Evolutionary conservation across 2,797 vertebrate genomes (phyloP), one percentile per base, ranked within the genome.

Genomic region (Danio tinwini): DNA sequence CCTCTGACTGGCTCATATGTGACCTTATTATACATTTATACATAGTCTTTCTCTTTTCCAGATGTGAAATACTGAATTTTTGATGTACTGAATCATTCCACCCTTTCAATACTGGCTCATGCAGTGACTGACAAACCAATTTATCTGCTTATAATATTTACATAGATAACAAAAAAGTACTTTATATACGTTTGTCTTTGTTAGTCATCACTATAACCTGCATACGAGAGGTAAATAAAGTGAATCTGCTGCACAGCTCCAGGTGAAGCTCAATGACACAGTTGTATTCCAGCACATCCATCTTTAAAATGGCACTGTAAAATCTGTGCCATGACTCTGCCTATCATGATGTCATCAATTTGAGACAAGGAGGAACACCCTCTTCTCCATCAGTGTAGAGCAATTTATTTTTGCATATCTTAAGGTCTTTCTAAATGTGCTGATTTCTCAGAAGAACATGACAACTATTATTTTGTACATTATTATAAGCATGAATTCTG

Each of bases 1-100:
- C 67, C 39, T 82, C 50, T 47, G 77, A 84, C 82, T 83, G 58
- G 39, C 59, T 76, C 37, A 59, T 53, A 74, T 52, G 49, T 69
- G 53, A 83, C 83, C 76, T 81, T 89, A 78, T 87, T 90, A 87
- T 87, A 90, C 90, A 86, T 92, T 92, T 91, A 88, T 91, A 91
- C n/a, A 88, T 69, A 68, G 69, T 59, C 29, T 85, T 85, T 76
- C n/a, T 13, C 56, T 85, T 84, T 81, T 83, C 83, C 85, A 87
- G 88, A 84, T 85, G 86, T 86, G 56, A 19, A 85, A 42, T 90
- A 77, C 89, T 92, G 84, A 90, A 92, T 91, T 85, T 91, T 92
- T 93, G 86, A 93, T 93, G 86, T 74, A 76, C 64, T 74, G 76
- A 64, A 76, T 86, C 79, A 83, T 81, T 47, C 55, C 50, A 21